phyloP scores from a whole-genome alignment of 2,113 vertebrate genomes.

The Campylorhamphus procurvoides region DNA sequence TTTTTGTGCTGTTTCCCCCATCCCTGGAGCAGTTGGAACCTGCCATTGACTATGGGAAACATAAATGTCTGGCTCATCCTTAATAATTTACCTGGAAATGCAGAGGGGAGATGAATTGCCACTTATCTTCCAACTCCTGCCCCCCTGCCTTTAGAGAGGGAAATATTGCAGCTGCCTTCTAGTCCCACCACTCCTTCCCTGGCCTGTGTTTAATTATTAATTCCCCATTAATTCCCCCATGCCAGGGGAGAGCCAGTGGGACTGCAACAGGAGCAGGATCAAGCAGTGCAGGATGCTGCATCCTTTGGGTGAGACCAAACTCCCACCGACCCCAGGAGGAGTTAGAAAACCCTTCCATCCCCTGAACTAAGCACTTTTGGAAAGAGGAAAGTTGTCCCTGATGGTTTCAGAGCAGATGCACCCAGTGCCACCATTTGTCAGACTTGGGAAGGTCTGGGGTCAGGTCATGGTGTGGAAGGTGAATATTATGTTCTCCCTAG shows the following conservation, averaged over 20 bases:
- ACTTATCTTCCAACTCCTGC: background rate
- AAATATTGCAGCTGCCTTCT: background rate
- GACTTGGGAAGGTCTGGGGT: background rate
- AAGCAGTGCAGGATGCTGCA: background rate
- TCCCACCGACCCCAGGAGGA: fast-evolving
- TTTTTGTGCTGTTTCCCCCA: background rate
- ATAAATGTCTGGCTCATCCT: background rate
- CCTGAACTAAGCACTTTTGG: background rate
- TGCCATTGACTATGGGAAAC: background rate
- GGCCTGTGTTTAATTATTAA: background rate
- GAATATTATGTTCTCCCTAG: background rate
- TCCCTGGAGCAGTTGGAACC: background rate
- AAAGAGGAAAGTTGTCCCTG: background rate
- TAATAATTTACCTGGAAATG: background rate
- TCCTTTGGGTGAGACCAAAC: fast-evolving
- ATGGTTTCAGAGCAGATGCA: fast-evolving
- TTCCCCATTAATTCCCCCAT: background rate
- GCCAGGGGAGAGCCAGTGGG: background rate
- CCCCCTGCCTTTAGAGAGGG: background rate
- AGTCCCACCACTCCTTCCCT: background rate
- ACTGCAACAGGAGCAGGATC: background rate
- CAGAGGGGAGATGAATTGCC: background rate
- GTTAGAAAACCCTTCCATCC: background rate
- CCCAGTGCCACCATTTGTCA: fast-evolving
- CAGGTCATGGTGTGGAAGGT: background rate